phyloP scores from a whole-genome alignment of 1,140 invertebrate genomes.

The Cylas formicarius region DNA sequence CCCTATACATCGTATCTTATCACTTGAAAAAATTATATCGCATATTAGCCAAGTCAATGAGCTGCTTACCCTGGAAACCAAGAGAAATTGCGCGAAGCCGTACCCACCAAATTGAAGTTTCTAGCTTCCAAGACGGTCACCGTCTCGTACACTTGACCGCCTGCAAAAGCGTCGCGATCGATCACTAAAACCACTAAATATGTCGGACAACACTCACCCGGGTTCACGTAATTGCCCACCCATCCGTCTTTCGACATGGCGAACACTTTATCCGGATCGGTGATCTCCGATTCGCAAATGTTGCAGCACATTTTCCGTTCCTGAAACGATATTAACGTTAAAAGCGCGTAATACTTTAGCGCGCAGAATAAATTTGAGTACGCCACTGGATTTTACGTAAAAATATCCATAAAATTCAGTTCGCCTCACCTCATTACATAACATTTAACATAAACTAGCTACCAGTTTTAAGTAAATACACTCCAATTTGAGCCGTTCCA shows the following conservation, averaged over 20 bases:
- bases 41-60: no score
- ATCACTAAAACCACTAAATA: slow-evolving; percentile 4
- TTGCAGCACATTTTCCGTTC: slow-evolving; percentile 58
- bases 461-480: slow-evolving; percentile 19
- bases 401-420: not conserved
- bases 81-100: slow-evolving; percentile 60
- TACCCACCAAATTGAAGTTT: slow-evolving; percentile 50
- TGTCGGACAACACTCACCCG: no score
- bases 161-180: slow-evolving; percentile 28
- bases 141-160: slow-evolving; percentile 74
- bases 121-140: slow-evolving; percentile 62
- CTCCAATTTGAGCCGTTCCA: slow-evolving; percentile 35
- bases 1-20: no score
- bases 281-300: slow-evolving; percentile 54
- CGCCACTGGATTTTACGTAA: not conserved
- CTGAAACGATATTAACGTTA: slow-evolving; percentile 34
- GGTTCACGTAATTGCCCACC: slow-evolving; percentile 76
- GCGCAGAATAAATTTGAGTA: slow-evolving; percentile 1
- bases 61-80: slow-evolving; percentile 86
- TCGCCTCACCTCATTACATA: not conserved
- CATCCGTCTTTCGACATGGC: slow-evolving; percentile 76
- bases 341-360: slow-evolving; percentile 1
- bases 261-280: slow-evolving; percentile 64
- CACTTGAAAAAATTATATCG: no score
- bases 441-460: no score